Conservation (phyloP, 2,113 vertebrate genomes). For the Puffinus mauretanicus region DNA sequence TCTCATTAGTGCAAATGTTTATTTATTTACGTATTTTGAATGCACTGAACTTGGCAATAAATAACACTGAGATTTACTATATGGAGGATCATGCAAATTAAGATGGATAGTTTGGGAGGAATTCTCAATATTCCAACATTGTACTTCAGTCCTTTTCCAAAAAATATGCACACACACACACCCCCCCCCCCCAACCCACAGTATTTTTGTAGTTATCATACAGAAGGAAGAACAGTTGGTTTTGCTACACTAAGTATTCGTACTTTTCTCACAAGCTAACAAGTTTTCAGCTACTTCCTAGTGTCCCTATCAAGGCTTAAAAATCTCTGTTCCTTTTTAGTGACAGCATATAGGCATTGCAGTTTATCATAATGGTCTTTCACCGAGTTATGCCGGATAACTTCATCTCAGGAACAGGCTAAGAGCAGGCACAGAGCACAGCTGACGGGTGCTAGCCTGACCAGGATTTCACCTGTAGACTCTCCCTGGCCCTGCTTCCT, state of each 20-base stretch:
- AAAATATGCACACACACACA: neutral
- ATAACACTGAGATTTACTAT: neutral
- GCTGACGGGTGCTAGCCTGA: neutral
- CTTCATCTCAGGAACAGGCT: neutral
- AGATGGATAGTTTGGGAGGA: neutral
- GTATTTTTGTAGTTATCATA: neutral
- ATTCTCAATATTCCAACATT: neutral
- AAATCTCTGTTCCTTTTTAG: neutral
- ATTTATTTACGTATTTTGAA: neutral
- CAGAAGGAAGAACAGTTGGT: neutral
- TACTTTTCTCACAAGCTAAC: neutral
- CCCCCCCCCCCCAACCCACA: neutral
- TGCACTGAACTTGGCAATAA: neutral
- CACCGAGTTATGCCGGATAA: fast-evolving
- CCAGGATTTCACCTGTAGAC: neutral
- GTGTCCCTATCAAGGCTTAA: neutral
- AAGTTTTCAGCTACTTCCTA: neutral
- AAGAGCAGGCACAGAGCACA: neutral
- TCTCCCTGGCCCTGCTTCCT: neutral
- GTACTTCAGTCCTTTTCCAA: neutral
- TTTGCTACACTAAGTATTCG: neutral
- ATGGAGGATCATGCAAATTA: neutral
- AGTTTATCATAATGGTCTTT: neutral
- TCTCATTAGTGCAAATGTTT: neutral
- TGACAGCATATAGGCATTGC: neutral